These are phyloP conservation scores for Sebastes matsubarae DNA, from an alignment of 2,797 vertebrate genomes.

Conservation along the genomic window DNA sequence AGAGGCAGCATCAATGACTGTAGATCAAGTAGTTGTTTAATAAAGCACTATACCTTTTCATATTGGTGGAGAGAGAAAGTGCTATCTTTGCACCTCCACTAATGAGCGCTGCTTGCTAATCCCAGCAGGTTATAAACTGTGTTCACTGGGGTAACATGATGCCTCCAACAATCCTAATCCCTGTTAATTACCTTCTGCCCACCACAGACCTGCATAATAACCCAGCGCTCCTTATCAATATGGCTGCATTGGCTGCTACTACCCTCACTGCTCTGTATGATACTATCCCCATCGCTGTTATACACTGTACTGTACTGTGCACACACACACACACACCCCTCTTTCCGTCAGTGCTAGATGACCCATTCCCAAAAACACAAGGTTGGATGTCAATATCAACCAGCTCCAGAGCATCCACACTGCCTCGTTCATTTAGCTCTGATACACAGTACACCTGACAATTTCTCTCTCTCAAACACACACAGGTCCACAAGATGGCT, in stretches of 20 bases:
- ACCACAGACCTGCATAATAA: conserved; percentile 57
- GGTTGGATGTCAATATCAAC: not conserved
- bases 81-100: conserved; percentile 36
- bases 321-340: not conserved
- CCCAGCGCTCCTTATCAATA: conserved; percentile 54
- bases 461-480: too few relatives aligned
- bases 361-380: conserved; percentile 58
- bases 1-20: not conserved
- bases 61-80: not conserved
- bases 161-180: conserved; percentile 67
- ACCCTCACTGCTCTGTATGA: conserved; percentile 13
- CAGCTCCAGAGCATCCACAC: not conserved
- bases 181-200: conserved; percentile 68
- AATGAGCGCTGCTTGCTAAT: conserved; percentile 60
- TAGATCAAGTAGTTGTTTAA: not conserved
- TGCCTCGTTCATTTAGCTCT: not conserved
- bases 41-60: conserved; percentile 4
- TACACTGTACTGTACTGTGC: not conserved
- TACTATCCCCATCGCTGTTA: not conserved
- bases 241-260: conserved; percentile 16
- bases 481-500: not conserved
- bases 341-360: not conserved
- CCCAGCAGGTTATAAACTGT: conserved; percentile 59
- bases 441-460: not conserved
- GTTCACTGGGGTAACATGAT: conserved; percentile 44